Base-by-base conservation (phyloP, 2,797 vertebrate genomes). In the Apodemus agrarius region DNA sequence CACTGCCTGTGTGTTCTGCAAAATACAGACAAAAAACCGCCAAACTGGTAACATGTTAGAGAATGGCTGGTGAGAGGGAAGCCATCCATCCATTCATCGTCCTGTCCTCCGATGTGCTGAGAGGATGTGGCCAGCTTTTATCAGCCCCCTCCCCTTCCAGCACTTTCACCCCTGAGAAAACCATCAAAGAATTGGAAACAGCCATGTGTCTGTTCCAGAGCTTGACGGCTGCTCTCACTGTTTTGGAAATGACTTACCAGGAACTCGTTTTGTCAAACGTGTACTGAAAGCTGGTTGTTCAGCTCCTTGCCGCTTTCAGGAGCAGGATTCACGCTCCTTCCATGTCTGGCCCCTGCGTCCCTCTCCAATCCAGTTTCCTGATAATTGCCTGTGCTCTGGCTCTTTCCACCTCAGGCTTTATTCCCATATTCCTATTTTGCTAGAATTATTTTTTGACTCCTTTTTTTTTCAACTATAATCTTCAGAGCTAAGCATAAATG, bases 121-220 rank as follows among this genome's bases (percentile, higher is more conserved):
- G 93, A 94, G 89, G 97, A 96, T 93, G 79, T 19, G 78, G 97
- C 24, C 72, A 21, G 34, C n/a, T 72, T 84, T 57, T 3, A 19
- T 37, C 94, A 81, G 65, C 26, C 49, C 22, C 72, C n/a, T 34
- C 11, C 26, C 4, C 80, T 65, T 31, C 34, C 29, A 7, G 34
- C 17, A 43, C 40, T 6, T 34, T 52, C 31, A 40, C 90, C 22
- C 24, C 21, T 40, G 26, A 6, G 46, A 65, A 76, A 84, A 61
- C 59, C 22, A 34, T 22, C 46, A 85, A 74, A 34, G 40, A 37
- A n/a, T 6, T 67, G 37, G 40, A 91, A 75, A 54, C 14, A 52
- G 49, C 37, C 21, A 6, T 3, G 63, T 52, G 0, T 29, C 26
- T 40, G 31, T 43, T 78, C 79, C 21, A 34, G 59, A 43, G 26